Conservation (phyloP, 2,888 invertebrate species). For the Chrysolina americana region DNA sequence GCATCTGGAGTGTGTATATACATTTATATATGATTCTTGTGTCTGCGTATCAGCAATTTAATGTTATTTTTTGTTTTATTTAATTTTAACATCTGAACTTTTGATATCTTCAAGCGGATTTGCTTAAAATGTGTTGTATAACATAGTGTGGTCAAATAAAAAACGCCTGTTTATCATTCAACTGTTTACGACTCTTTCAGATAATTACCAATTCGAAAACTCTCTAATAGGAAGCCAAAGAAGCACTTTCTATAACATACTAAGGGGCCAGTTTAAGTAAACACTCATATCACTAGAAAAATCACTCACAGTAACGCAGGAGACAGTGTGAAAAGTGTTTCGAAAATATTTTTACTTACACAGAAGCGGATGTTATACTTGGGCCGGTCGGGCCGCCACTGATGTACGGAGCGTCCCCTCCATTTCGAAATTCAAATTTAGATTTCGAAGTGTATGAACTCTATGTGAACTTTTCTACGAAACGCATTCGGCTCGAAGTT, state of each 20-base stretch:
- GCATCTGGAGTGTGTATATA: too few species aligned
- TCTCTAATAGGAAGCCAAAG: too few species aligned
- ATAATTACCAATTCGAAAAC: neutral
- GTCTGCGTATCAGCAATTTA: too few species aligned
- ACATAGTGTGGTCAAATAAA: too few species aligned
- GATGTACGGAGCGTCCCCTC: slow-evolving; percentile 62
- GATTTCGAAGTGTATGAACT: slow-evolving; percentile 58
- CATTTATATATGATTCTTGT: too few species aligned
- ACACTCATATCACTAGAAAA: neutral
- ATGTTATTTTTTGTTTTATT: too few species aligned
- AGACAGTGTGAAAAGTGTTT: slow-evolving; percentile 20
- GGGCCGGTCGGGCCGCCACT: slow-evolving; percentile 67
- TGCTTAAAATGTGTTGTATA: too few species aligned
- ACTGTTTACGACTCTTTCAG: neutral
- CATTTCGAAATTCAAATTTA: slow-evolving; percentile 61
- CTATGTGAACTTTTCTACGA: slow-evolving; percentile 49
- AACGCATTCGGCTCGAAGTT: slow-evolving; percentile 35
- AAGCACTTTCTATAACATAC: too few species aligned
- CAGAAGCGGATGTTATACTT: slow-evolving; percentile 62
- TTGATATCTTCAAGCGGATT: too few species aligned
- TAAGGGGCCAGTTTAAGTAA: neutral
- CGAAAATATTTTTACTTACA: slow-evolving; percentile 57
- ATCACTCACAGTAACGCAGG: slow-evolving; percentile 11
- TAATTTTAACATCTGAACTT: too few species aligned
- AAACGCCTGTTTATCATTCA: neutral